Percentiles rank a stretch among this genome's conserved stretches.
These are phyloP conservation scores for Hyperoodon ampullatus DNA, from an alignment of 2,113 vertebrate species.

Conservation along the genomic window DNA sequence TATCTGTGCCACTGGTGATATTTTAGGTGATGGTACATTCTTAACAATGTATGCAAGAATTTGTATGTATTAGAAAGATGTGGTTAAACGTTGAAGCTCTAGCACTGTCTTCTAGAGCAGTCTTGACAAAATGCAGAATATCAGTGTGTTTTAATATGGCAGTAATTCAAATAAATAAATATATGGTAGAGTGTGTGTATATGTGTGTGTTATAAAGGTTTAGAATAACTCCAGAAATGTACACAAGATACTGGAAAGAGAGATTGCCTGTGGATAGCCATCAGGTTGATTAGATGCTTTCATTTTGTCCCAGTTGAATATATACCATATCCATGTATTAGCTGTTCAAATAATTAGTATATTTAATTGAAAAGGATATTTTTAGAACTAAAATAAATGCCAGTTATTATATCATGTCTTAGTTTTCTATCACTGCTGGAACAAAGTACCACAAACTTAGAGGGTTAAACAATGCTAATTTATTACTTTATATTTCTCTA, in stretches of 20 bases:
- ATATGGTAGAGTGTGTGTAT: neutral
- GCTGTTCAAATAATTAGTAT: neutral
- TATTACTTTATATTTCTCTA: neutral
- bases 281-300: neutral
- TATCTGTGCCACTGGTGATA: neutral
- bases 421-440: neutral
- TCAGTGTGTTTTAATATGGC: neutral
- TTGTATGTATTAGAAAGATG: neutral
- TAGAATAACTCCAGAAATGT: neutral
- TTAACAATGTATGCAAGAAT: neutral
- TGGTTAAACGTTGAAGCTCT: neutral
- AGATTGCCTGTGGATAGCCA: neutral
- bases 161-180: neutral
- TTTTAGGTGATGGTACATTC: neutral
- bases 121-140: neutral
- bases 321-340: neutral
- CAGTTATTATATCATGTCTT: neutral
- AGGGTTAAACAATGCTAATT: neutral
- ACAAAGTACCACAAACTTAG: neutral
- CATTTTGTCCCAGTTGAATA: neutral
- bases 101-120: neutral
- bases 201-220: neutral
- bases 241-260: neutral
- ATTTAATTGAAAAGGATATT: neutral
- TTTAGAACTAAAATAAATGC: neutral